Conservation (phyloP, 2,113 vertebrate species). For the Scomber japonicus region DNA sequence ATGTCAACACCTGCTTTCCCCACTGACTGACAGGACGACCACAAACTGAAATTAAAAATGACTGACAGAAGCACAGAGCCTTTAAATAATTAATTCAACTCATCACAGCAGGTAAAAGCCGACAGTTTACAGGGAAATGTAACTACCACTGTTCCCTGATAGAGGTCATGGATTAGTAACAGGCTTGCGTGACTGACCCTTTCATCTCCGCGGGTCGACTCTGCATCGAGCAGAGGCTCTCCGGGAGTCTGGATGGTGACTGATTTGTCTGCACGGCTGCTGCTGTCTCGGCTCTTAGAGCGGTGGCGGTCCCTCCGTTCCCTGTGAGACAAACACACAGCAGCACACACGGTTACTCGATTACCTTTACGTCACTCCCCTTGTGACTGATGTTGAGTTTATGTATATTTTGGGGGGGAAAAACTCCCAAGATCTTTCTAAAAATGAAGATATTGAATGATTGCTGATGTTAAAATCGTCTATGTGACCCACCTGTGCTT, state of each 20-base stretch:
- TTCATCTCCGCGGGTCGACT: conserved; percentile 94
- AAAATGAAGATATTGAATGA: no score
- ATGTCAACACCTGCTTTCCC: conserved; percentile 1
- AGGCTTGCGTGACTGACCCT: conserved; percentile 79
- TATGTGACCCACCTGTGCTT: conserved; percentile 88
- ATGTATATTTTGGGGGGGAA: no score
- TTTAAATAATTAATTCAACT: no score
- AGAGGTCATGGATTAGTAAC: no score
- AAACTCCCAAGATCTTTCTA: no score
- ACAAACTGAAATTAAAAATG: background rate
- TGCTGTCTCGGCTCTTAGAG: conserved; percentile 91
- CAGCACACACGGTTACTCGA: background rate
- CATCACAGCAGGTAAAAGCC: no score
- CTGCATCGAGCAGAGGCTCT: conserved; percentile 94
- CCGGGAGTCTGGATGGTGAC: conserved; percentile 97
- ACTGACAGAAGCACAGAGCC: background rate
- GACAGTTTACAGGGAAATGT: no score
- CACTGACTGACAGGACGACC: background rate
- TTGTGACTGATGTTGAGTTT: background rate
- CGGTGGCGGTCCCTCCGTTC: conserved; percentile 92
- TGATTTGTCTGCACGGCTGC: conserved; percentile 93
- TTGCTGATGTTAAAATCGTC: background rate
- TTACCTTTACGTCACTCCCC: background rate
- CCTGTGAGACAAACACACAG: conserved; percentile 68
- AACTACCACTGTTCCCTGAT: no score